Evolutionary conservation across 1,140 invertebrate species (phyloP).

Genomic region (Mycetomoellerius zeteki): DNA sequence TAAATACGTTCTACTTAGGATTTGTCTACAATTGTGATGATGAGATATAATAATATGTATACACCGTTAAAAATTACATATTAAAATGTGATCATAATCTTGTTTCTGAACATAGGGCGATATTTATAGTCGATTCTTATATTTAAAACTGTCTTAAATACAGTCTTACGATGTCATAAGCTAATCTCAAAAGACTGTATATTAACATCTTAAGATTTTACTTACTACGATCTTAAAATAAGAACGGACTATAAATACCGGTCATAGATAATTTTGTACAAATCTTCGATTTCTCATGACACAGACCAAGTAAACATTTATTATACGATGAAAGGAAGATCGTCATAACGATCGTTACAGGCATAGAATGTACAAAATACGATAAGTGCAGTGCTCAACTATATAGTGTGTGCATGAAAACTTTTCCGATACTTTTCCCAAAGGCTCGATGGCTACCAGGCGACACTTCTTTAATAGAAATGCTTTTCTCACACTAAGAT

Average conservation of each 20-base stretch:
- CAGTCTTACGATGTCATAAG: no score
- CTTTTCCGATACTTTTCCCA: constrained; percentile 49
- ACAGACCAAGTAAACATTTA: constrained; percentile 51
- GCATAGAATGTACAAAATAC: constrained; percentile 57
- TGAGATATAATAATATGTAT: constrained; percentile 17
- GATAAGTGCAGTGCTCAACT: constrained; percentile 65
- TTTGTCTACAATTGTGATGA: constrained; percentile 27
- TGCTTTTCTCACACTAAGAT: constrained; percentile 64
- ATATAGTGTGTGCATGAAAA: constrained; percentile 40
- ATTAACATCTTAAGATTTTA: no score
- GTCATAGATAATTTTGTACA: constrained; percentile 10
- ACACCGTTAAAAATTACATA: constrained; percentile 23
- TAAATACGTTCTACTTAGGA: constrained; percentile 17
- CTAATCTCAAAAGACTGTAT: no score
- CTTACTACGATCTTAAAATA: no score
- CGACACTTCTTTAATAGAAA: constrained; percentile 62
- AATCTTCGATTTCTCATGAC: constrained; percentile 25
- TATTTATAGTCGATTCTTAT: no score
- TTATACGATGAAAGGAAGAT: constrained; percentile 30
- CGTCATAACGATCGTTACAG: neutral
- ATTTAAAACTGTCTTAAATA: no score
- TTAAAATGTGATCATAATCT: constrained; percentile 27
- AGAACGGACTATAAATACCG: no score
- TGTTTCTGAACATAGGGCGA: neutral
- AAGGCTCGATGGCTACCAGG: constrained; percentile 71